These are phyloP conservation scores for Julus scandinavius DNA, from an alignment of 2,888 invertebrate genomes.

Conservation along the genomic window DNA sequence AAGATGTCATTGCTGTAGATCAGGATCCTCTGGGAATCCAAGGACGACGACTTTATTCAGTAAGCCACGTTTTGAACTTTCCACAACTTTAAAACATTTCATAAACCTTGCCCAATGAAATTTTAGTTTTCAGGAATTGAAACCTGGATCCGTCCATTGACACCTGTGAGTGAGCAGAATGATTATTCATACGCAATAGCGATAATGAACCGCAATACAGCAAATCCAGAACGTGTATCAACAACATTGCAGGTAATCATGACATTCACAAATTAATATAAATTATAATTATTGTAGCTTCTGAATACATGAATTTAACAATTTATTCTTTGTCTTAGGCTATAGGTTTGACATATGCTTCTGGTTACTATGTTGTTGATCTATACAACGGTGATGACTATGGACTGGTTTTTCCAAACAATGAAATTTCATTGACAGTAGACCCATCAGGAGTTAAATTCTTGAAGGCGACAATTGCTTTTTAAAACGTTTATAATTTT, in stretches of 20 bases:
- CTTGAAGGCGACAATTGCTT: conserved; percentile 44
- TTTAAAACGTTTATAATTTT: not conserved
- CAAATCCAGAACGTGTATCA: not conserved
- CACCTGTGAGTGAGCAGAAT: conserved; percentile 78
- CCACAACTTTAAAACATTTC: not conserved
- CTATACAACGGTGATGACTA: conserved; percentile 90
- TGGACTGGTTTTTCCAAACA: conserved; percentile 80
- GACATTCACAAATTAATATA: not conserved
- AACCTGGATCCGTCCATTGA: conserved; percentile 88
- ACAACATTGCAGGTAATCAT: not conserved
- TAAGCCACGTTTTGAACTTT: not conserved
- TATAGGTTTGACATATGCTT: conserved; percentile 80
- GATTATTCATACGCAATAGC: conserved; percentile 91
- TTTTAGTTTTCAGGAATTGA: conserved; percentile 72
- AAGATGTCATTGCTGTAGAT: conserved; percentile 73
- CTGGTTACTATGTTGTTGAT: conserved; percentile 78
- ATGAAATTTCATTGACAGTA: conserved; percentile 50
- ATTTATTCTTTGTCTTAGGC: not conserved
- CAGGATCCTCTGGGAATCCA: conserved; percentile 75
- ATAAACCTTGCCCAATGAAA: not conserved
- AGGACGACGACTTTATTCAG: conserved; percentile 68
- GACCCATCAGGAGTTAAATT: conserved; percentile 56
- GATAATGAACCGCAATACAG: conserved; percentile 87
- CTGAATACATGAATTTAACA: not conserved
- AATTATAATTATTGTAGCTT: not conserved